Conservation (phyloP, 2,888 invertebrate species). For the Tethea ocularis region DNA sequence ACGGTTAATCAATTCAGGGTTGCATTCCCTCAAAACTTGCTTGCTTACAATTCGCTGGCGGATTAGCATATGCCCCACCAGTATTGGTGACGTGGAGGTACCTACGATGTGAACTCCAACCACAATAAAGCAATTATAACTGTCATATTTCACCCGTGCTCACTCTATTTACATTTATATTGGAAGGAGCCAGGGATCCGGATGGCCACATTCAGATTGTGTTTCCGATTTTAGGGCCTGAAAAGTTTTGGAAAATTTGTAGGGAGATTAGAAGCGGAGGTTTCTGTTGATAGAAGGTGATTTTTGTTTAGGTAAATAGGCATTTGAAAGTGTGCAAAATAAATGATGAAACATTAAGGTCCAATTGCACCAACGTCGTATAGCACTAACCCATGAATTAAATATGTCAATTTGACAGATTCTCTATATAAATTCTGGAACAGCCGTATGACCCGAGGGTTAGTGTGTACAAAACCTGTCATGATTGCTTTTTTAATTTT, state of each 20-base stretch:
- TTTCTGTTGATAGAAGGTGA: neutral
- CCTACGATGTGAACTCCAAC: constrained; percentile 53
- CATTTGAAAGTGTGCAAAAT: no score
- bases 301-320: no score
- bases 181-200: constrained; percentile 48
- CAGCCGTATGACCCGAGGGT: no score
- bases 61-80: constrained; percentile 63
- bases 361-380: no score
- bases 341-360: no score
- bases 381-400: no score
- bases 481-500: no score
- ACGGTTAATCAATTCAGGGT: constrained; percentile 33
- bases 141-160: constrained; percentile 76
- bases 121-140: constrained; percentile 83
- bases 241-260: neutral
- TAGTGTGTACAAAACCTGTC: no score
- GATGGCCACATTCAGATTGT: constrained; percentile 45
- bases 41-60: constrained; percentile 19
- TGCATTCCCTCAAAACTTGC: constrained; percentile 19
- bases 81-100: constrained; percentile 31
- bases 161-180: constrained; percentile 81
- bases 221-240: constrained; percentile 40
- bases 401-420: no score
- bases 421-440: no score
- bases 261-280: neutral